These are phyloP conservation scores for Apoda limacodes DNA, from an alignment of 2,888 invertebrate genomes.

Conservation along the genomic window DNA sequence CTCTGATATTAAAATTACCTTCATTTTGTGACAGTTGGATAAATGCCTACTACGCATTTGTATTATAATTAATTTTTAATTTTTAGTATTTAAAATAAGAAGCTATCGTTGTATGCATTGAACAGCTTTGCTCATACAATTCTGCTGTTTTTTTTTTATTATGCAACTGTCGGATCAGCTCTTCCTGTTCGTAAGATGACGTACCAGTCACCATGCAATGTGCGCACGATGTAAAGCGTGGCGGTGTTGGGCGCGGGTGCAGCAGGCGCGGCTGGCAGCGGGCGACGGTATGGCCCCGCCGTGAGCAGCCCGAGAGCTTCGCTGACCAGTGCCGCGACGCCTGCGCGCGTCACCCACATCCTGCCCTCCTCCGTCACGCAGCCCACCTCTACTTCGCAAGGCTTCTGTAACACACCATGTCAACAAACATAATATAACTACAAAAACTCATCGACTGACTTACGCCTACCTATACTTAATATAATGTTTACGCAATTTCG, in stretches of 20 bases:
- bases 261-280: constrained; percentile 53
- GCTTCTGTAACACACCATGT: constrained; percentile 34
- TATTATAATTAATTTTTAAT: too few relatives aligned
- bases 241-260: constrained; percentile 39
- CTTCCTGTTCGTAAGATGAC: too few relatives aligned
- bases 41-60: too few relatives aligned
- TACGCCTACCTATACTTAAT: too few relatives aligned
- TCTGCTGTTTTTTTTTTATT: background rate
- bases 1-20: too few relatives aligned
- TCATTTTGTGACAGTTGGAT: too few relatives aligned
- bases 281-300: constrained; percentile 51
- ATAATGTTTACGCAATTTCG: too few relatives aligned
- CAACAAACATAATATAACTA: too few relatives aligned
- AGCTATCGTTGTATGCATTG: background rate
- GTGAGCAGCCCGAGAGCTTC: constrained; percentile 51
- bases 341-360: constrained; percentile 60
- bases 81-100: too few relatives aligned
- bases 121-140: constrained; percentile 1
- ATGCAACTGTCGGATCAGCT: background rate
- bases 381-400: constrained; percentile 55
- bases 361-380: constrained; percentile 59
- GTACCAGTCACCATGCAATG: constrained; percentile 60
- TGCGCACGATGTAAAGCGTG: constrained; percentile 60
- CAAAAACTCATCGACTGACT: too few relatives aligned
- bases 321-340: constrained; percentile 44